Conservation (phyloP, 2,888 invertebrate genomes). For the Leptinotarsa peninsularis region DNA sequence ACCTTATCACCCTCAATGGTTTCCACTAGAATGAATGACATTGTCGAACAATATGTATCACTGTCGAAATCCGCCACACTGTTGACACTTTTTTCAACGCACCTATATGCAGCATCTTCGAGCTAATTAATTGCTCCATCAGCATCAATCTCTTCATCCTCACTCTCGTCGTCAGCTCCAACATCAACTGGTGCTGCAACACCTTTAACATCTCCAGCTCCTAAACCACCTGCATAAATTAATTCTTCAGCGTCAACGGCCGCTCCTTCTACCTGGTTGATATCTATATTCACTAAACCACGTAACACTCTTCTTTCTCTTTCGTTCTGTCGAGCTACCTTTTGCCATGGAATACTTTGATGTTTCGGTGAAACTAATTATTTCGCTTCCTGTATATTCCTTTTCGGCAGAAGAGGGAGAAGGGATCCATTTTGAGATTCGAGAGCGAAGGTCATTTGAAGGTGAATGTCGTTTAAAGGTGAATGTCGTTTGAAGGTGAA, state of each 20-base stretch:
- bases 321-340: not conserved
- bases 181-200: not conserved
- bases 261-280: not conserved
- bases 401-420: not conserved
- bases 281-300: not conserved
- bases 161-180: not conserved
- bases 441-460: not conserved
- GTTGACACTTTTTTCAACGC: not conserved
- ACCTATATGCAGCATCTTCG: not conserved
- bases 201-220: not conserved
- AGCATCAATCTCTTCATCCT: not conserved
- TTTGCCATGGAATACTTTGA: not conserved
- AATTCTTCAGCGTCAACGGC: no score
- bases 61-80: not conserved
- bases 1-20: no score
- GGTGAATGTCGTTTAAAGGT: not conserved
- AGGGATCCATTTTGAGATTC: no score
- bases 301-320: not conserved
- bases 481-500: not conserved
- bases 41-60: not conserved
- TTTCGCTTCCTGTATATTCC: not conserved
- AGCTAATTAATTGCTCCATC: not conserved
- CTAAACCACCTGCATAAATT: not conserved
- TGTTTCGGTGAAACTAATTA: not conserved
- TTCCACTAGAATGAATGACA: no score